Percentiles rank a stretch among this genome's conserved stretches.
phyloP scores from a whole-genome alignment of 2,797 vertebrate species.

The Halcyon leucocephala region DNA sequence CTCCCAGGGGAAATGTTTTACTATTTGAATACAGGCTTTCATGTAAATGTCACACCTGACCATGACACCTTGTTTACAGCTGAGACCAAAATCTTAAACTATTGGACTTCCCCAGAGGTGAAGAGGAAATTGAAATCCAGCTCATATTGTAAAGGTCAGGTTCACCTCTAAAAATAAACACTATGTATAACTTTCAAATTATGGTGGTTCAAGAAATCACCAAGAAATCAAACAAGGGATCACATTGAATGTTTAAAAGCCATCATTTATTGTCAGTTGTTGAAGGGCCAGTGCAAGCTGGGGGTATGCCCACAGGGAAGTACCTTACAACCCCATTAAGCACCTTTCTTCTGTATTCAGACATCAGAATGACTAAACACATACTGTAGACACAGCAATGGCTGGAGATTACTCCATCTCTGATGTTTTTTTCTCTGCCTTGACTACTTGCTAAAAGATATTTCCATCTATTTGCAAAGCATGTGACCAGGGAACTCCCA shows the following conservation, averaged over 20 bases:
- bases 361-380: neutral
- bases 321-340: neutral
- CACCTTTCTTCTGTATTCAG: neutral
- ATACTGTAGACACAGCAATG: neutral
- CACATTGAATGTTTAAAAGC: neutral
- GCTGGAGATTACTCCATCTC: neutral
- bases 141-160: neutral
- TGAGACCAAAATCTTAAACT: neutral
- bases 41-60: neutral
- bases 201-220: accelerated
- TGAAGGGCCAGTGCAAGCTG: neutral
- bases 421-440: neutral
- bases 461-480: neutral
- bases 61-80: neutral
- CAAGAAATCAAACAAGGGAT: neutral
- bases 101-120: neutral
- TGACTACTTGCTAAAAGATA: neutral
- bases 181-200: neutral
- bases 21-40: neutral
- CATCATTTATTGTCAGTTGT: neutral
- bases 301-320: neutral
- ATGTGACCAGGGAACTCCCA: neutral
- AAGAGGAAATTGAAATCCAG: neutral
- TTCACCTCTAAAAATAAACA: neutral
- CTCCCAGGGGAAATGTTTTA: neutral